phyloP scores from a whole-genome alignment of 2,113 vertebrate genomes.

The Mesitornis unicolor region DNA sequence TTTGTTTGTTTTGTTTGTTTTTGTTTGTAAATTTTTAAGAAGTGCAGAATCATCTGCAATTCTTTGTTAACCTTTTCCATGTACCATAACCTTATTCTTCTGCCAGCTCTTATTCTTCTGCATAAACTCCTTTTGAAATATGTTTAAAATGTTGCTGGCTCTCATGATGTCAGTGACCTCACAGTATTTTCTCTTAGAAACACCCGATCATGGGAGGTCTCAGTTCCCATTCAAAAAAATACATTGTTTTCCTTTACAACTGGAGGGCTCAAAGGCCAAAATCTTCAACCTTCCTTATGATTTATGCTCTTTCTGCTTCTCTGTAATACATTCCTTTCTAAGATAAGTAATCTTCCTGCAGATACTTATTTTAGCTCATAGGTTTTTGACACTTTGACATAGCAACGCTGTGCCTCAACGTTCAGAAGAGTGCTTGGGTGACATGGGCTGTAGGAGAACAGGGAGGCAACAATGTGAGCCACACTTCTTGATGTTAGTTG shows the following conservation, averaged over 20 bases:
- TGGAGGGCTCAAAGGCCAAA: background rate
- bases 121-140: background rate
- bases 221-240: background rate
- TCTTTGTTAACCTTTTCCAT: background rate
- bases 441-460: background rate
- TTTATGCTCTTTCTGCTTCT: background rate
- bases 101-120: too few species aligned
- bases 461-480: background rate
- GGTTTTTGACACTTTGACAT: background rate
- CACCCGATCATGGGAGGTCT: rapidly evolving
- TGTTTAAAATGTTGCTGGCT: background rate
- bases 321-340: background rate
- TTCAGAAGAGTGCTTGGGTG: background rate
- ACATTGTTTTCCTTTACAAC: background rate
- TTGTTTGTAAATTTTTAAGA: background rate
- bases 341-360: background rate
- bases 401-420: background rate
- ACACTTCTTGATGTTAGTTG: background rate
- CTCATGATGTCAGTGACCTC: background rate
- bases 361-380: background rate
- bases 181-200: background rate
- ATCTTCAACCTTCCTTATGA: background rate
- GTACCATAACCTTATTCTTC: background rate
- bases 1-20: too few species aligned
- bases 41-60: background rate